Percentiles rank a stretch among this genome's conserved stretches.
These are phyloP conservation scores for Mamestra brassicae DNA, from an alignment of 2,888 invertebrate genomes.

Conservation along the genomic window DNA sequence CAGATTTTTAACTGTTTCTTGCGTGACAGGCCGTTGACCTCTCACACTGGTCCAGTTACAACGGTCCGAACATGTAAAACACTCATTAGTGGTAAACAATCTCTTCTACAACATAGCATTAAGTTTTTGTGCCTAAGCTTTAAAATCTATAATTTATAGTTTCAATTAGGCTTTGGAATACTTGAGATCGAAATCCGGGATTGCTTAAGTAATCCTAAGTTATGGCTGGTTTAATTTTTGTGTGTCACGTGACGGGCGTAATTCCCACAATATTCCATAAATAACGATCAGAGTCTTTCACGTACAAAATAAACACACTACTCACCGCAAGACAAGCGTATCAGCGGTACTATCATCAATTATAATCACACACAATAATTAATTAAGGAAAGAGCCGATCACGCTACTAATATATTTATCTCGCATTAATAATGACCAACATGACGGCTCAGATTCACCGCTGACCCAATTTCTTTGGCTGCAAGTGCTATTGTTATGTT, in stretches of 20 bases:
- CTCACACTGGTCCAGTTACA: slow-evolving; percentile 76
- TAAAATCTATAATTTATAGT: slow-evolving; percentile 52
- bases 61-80: slow-evolving; percentile 71
- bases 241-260: slow-evolving; percentile 18
- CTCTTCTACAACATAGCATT: slow-evolving; percentile 55
- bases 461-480: slow-evolving; percentile 74
- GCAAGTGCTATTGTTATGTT: slow-evolving; percentile 72
- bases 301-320: slow-evolving; percentile 11
- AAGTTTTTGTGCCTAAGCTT: slow-evolving; percentile 50
- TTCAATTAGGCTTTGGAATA: slow-evolving; percentile 41
- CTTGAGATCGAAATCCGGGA: slow-evolving; percentile 34
- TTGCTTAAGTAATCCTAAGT: slow-evolving; percentile 46
- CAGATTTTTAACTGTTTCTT: slow-evolving; percentile 64
- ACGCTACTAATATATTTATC: slow-evolving; percentile 49
- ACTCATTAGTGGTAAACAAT: slow-evolving; percentile 72
- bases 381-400: slow-evolving; percentile 52
- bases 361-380: slow-evolving; percentile 37
- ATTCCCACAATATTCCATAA: slow-evolving; percentile 25
- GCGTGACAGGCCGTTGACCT: slow-evolving; percentile 71
- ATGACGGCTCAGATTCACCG: slow-evolving; percentile 57
- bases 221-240: slow-evolving; percentile 38
- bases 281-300: slow-evolving; percentile 26
- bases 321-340: slow-evolving; percentile 1
- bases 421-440: slow-evolving; percentile 42
- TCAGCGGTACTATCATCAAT: slow-evolving; percentile 32